phyloP scores from a whole-genome alignment of 1,140 invertebrate species.

The Papilio glaucus region DNA sequence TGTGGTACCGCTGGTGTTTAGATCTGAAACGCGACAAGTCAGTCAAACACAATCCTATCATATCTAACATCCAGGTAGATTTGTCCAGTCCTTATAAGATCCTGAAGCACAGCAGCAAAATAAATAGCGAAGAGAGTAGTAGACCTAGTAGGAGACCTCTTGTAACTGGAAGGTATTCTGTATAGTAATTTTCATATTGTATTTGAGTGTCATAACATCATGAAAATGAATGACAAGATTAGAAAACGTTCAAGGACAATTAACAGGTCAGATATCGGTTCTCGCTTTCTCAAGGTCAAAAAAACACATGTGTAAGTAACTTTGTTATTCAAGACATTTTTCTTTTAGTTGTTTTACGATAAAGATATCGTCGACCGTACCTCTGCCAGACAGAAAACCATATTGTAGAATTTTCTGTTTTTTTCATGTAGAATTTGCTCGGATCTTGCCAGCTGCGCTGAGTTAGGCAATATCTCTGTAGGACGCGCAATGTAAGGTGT shows the following conservation, averaged over 20 bases:
- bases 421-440: constrained; percentile 46
- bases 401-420: too few species aligned
- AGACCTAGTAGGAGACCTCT: constrained; percentile 43
- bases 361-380: constrained; percentile 50
- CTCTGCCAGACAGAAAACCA: constrained; percentile 44
- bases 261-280: constrained; percentile 39
- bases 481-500: constrained; percentile 43
- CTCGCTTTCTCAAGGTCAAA: constrained; percentile 49
- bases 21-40: constrained; percentile 38
- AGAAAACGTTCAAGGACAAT: constrained; percentile 32
- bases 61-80: constrained; percentile 22
- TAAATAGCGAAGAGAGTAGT: constrained; percentile 45
- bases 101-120: constrained; percentile 44
- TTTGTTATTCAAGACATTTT: constrained; percentile 48
- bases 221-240: too few species aligned
- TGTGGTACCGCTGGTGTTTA: too few species aligned
- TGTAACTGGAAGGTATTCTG: constrained; percentile 41
- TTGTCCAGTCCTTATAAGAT: constrained; percentile 33
- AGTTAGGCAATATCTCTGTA: constrained; percentile 47
- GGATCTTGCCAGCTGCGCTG: constrained; percentile 43
- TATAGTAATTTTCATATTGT: constrained; percentile 40
- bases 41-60: constrained; percentile 38
- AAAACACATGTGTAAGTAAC: constrained; percentile 47
- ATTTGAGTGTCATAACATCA: too few species aligned
- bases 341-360: constrained; percentile 47